These are phyloP conservation scores for Temnothorax curvispinosus DNA, from an alignment of 1,140 invertebrate species.

Conservation along the genomic window DNA sequence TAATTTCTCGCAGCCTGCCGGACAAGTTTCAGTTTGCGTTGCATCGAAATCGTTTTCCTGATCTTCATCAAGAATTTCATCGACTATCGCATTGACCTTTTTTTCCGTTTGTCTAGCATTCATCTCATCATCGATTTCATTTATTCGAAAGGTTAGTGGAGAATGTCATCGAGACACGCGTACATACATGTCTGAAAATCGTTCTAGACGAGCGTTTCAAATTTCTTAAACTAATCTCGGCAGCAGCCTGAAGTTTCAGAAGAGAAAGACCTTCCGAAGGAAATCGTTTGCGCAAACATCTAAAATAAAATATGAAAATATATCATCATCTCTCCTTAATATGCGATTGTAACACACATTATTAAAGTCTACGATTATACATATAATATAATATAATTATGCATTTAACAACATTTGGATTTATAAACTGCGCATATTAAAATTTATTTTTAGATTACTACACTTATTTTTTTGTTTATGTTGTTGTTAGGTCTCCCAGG, in stretches of 20 bases:
- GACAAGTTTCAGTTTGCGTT: neutral
- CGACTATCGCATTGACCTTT: conserved; percentile 60
- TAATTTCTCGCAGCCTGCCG: neutral
- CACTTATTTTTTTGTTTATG: no score
- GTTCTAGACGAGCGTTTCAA: neutral
- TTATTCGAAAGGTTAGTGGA: neutral
- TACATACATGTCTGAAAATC: neutral
- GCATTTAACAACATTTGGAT: neutral
- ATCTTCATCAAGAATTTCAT: conserved; percentile 65
- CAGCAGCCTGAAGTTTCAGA: neutral
- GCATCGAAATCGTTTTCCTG: neutral
- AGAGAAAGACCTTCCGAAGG: neutral
- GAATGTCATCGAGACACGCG: conserved; percentile 19
- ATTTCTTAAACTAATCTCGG: neutral
- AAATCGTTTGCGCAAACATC: neutral
- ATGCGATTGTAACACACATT: no score
- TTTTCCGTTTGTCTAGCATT: conserved; percentile 14
- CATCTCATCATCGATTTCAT: conserved; percentile 36
- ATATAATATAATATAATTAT: neutral
- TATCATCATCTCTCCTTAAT: no score
- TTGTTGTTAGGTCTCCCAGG: no score
- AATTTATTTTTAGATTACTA: neutral
- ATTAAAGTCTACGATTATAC: no score
- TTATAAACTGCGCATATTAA: neutral
- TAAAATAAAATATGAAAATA: no score